Evolutionary conservation across 2,888 invertebrate species (phyloP).

Genomic region (Gymnocheta viridis): DNA sequence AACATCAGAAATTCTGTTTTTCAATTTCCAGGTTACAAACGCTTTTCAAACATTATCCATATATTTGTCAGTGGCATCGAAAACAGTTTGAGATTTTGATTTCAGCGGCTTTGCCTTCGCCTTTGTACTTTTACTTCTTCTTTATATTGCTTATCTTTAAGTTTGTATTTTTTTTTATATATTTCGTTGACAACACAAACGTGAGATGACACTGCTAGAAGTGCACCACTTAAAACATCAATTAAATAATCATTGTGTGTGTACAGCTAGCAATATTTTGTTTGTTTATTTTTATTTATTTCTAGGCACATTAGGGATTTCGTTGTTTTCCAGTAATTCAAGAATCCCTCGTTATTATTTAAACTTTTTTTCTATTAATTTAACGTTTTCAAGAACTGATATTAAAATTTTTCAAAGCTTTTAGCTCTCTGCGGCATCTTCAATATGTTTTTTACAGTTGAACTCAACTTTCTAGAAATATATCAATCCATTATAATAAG

Average conservation of each 20-base stretch:
- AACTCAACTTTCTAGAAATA: no score
- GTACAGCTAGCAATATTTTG: neutral
- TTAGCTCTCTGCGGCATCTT: no score
- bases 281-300: neutral
- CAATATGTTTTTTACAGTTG: no score
- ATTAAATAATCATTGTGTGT: neutral
- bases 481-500: no score
- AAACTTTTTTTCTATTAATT: neutral
- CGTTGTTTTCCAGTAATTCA: neutral
- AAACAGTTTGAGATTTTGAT: neutral
- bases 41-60: no score
- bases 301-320: neutral
- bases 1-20: no score
- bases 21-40: no score
- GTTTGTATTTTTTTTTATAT: neutral
- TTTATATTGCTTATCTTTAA: neutral
- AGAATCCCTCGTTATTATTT: neutral
- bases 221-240: neutral
- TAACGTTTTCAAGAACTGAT: no score
- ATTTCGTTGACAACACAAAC: neutral
- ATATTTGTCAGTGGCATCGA: neutral
- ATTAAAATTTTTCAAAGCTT: no score
- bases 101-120: neutral
- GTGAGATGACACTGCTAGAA: neutral
- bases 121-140: neutral